A percentile compares a stretch with the other conserved stretches of the same genome.
Evolutionary conservation across 2,113 vertebrate genomes (phyloP).

Genomic region (Campylorhamphus procurvoides): DNA sequence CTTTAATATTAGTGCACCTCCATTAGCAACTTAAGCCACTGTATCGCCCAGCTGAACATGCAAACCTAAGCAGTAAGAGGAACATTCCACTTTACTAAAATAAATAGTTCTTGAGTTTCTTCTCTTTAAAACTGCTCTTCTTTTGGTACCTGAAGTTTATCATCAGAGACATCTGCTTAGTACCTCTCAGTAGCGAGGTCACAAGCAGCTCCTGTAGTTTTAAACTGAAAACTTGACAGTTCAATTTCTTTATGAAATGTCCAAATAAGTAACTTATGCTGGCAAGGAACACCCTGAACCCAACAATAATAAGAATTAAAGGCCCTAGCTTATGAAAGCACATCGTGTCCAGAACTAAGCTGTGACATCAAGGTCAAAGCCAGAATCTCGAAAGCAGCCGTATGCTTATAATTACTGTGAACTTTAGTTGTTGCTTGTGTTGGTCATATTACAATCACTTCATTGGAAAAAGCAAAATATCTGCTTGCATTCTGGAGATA

Average conservation of each 20-base stretch:
- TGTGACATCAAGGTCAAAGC: slow-evolving; percentile 13
- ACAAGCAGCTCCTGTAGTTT: neutral
- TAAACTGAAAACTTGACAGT: neutral
- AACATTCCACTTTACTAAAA: neutral
- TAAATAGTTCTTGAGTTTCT: neutral
- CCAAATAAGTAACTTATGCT: neutral
- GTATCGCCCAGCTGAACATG: neutral
- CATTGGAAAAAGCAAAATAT: slow-evolving; percentile 2
- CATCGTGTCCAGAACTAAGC: neutral
- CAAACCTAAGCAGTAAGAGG: neutral
- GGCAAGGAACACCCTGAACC: neutral
- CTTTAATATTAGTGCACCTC: neutral
- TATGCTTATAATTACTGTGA: slow-evolving; percentile 6
- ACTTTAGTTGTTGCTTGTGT: neutral
- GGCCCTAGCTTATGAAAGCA: neutral
- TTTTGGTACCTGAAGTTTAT: neutral
- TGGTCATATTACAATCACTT: neutral
- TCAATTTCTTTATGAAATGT: neutral
- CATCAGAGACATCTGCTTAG: neutral
- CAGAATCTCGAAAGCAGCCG: neutral
- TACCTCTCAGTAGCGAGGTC: neutral
- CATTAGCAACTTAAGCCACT: neutral
- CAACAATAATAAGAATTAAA: neutral
- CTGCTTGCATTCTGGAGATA: slow-evolving; percentile 28
- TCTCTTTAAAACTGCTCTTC: neutral